phyloP scores from a whole-genome alignment of 2,113 vertebrate genomes.

The Menidia beryllina region DNA sequence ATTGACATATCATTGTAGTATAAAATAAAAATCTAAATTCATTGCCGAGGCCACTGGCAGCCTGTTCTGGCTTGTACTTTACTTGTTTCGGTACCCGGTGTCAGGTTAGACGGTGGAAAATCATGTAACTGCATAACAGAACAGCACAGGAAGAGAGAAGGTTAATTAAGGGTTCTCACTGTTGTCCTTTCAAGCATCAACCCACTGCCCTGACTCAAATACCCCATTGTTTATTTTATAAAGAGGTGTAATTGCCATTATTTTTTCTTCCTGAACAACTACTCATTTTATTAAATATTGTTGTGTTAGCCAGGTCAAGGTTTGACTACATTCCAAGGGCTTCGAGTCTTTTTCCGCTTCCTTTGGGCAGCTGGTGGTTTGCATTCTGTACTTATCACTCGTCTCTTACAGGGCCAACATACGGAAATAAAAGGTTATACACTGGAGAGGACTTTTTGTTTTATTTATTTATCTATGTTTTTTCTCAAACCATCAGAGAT shows the following conservation, averaged over 20 bases:
- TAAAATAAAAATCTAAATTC: constrained; percentile 41
- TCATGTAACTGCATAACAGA: constrained; percentile 6
- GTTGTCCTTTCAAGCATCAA: neutral
- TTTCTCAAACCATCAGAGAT: neutral
- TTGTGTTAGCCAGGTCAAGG: neutral
- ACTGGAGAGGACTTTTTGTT: no score
- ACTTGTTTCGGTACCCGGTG: constrained; percentile 16
- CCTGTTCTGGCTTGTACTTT: constrained; percentile 11
- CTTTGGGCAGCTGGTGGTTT: no score
- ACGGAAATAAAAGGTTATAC: no score
- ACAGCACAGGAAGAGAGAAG: constrained; percentile 12
- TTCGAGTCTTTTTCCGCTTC: no score
- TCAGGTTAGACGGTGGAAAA: constrained; percentile 35
- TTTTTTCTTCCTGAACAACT: constrained; percentile 1
- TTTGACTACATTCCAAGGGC: neutral
- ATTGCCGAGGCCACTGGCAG: constrained; percentile 50
- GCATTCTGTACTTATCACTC: no score
- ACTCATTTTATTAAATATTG: neutral
- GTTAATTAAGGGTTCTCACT: constrained; percentile 17
- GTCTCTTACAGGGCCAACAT: no score
- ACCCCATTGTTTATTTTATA: neutral
- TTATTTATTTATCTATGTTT: no score
- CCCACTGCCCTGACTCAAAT: neutral
- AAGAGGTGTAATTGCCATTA: constrained; percentile 2
- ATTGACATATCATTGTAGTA: constrained; percentile 49